Evolutionary conservation across 2,113 vertebrate species (phyloP), one percentile per base, ranked within the genome.

Genomic region (Laterallus jamaicensis): DNA sequence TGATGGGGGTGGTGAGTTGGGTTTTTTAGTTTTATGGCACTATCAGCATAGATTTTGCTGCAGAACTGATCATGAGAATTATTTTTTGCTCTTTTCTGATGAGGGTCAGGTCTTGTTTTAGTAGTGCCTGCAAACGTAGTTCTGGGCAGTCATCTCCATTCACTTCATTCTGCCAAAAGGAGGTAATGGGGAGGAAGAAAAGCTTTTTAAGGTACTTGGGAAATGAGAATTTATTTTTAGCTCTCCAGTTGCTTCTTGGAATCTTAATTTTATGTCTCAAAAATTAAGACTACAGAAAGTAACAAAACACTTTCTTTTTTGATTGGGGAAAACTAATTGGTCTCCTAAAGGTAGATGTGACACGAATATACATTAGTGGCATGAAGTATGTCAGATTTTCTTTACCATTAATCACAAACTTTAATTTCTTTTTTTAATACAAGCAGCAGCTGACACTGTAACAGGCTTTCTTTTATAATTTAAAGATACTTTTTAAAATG

Each of bases 211-310:
- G 54, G 55, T 87, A 66, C 6, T 13, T 69, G 25, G 40, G 60
- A 90, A 93, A 59, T 40, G 24, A 74, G 17, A 88, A 70, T 88
- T 44, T 92, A 5, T 83, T 94, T 95, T 92, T 80, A 93, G n/a
- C 20, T 59, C 18, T 89, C 47, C 40, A 70, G 24, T 85, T 87
- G 80, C 75, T 86, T 90, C 75, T 93, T 49, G 75, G 55, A 79
- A 81, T 93, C 39, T 88, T 63, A 63, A 80, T 88, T 47, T 70
- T 64, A 21, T 74, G 47, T 67, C 28, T 92, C 63, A 85, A 90
- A 83, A 83, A 74, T n/a, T 28, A 80, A 86, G 35, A 32, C 17
- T 56, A 68, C 58, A 60, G 35, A 74, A 88, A 89, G 49, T 78
- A 91, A 54, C 7, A 63, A 85, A 28, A 11, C 16, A 15, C 2